Percentiles rank a stretch among this genome's conserved stretches.
phyloP scores from a whole-genome alignment of 2,797 vertebrate species.

The Crypturellus tataupa region DNA sequence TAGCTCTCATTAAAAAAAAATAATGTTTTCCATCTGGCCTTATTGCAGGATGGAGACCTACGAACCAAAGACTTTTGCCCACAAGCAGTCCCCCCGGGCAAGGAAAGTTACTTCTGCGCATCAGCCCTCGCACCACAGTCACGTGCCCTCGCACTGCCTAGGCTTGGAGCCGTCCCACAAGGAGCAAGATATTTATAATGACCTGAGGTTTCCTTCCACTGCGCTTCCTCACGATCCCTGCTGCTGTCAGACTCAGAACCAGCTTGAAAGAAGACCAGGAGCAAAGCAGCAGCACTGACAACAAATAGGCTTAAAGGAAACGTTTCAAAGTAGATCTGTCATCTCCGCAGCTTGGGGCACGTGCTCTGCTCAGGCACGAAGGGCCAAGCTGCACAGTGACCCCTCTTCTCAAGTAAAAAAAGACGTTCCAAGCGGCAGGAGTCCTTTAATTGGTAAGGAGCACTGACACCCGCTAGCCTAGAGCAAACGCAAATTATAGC shows the following conservation, averaged over 20 bases:
- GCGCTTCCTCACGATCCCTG: accelerated
- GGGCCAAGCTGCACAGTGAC: neutral
- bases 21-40: neutral
- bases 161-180: neutral
- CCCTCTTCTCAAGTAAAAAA: neutral
- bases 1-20: neutral
- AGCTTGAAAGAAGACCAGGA: neutral
- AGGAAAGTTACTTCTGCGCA: neutral
- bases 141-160: neutral
- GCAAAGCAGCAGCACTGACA: neutral
- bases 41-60: neutral
- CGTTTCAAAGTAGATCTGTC: neutral
- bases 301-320: neutral
- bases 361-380: accelerated
- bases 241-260: neutral
- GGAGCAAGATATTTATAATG: neutral
- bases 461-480: neutral
- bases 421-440: neutral
- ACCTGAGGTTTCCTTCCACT: neutral
- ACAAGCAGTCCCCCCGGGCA: neutral
- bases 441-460: neutral
- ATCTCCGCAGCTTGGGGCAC: neutral
- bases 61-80: neutral
- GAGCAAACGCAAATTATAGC: neutral
- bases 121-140: neutral